A percentile compares a stretch with the other conserved stretches of the same genome.
Conservation (phyloP, 2,888 invertebrate species). For the Hyalella azteca region DNA sequence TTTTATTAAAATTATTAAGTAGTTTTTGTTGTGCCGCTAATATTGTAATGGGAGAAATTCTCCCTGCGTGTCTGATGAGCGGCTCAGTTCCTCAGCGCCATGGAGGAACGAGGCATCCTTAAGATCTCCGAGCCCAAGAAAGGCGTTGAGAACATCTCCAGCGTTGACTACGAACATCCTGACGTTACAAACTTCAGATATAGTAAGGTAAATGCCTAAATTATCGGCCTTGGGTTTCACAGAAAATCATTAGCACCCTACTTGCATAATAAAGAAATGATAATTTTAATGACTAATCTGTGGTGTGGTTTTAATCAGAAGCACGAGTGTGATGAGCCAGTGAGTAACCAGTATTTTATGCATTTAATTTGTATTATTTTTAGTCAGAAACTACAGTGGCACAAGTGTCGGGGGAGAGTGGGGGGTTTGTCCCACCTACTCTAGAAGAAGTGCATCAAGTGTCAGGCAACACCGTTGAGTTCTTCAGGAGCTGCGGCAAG, state of each 20-base stretch:
- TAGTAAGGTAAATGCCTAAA: constrained; percentile 54
- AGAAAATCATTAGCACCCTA: too few relatives aligned
- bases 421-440: constrained; percentile 46
- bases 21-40: too few relatives aligned
- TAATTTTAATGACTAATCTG: too few relatives aligned
- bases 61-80: neutral
- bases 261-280: too few relatives aligned
- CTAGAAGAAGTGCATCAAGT: constrained; percentile 57
- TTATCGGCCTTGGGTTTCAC: too few relatives aligned
- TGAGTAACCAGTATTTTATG: too few relatives aligned
- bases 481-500: constrained; percentile 49
- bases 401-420: neutral
- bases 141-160: constrained; percentile 80
- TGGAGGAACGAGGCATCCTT: constrained; percentile 71
- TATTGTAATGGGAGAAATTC: neutral
- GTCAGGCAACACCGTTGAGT: constrained; percentile 51
- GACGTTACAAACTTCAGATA: constrained; percentile 60
- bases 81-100: constrained; percentile 74
- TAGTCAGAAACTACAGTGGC: neutral
- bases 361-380: too few relatives aligned
- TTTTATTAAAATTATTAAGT: too few relatives aligned
- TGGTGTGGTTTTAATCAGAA: too few relatives aligned
- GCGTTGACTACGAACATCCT: constrained; percentile 67
- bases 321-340: too few relatives aligned
- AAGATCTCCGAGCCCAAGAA: constrained; percentile 68